Conservation (phyloP, 1,140 invertebrate genomes). For the Solenopsis invicta region DNA sequence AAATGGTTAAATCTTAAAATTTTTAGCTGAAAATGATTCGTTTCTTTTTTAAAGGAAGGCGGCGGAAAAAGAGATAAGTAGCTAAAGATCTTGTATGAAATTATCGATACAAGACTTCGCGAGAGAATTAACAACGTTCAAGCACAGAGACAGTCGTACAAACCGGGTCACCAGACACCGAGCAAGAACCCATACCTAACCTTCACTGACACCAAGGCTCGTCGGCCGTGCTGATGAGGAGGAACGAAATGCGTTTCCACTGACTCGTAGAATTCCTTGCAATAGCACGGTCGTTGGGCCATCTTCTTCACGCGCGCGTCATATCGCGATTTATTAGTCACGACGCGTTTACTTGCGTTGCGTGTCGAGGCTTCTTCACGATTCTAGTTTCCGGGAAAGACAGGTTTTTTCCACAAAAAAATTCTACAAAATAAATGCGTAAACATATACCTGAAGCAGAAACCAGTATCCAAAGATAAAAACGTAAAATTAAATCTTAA, state of each 20-base stretch:
- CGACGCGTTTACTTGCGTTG: slow-evolving; percentile 20
- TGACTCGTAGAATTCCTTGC: slow-evolving; percentile 37
- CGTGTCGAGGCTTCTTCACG: background rate
- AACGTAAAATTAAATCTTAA: background rate
- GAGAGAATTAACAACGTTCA: slow-evolving; percentile 66
- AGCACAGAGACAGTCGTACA: slow-evolving; percentile 54
- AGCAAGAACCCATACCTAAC: slow-evolving; percentile 75
- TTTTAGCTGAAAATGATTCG: background rate
- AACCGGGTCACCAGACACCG: slow-evolving; percentile 79
- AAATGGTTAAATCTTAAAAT: background rate
- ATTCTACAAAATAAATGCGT: background rate
- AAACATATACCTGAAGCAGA: background rate
- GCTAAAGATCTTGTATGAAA: background rate
- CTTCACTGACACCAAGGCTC: slow-evolving; percentile 66
- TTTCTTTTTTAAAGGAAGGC: background rate
- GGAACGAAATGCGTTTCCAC: slow-evolving; percentile 35
- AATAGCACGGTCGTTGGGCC: slow-evolving; percentile 23
- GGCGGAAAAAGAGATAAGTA: background rate
- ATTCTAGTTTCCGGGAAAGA: background rate
- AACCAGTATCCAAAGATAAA: background rate
- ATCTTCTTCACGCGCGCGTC: slow-evolving; percentile 9
- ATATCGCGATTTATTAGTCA: slow-evolving; percentile 42
- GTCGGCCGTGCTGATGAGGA: slow-evolving; percentile 35
- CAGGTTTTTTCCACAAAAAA: slow-evolving; percentile 10
- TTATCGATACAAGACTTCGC: background rate